Evolutionary conservation across 1,140 invertebrate genomes (phyloP).

Genomic region (Scylla paramamosain): DNA sequence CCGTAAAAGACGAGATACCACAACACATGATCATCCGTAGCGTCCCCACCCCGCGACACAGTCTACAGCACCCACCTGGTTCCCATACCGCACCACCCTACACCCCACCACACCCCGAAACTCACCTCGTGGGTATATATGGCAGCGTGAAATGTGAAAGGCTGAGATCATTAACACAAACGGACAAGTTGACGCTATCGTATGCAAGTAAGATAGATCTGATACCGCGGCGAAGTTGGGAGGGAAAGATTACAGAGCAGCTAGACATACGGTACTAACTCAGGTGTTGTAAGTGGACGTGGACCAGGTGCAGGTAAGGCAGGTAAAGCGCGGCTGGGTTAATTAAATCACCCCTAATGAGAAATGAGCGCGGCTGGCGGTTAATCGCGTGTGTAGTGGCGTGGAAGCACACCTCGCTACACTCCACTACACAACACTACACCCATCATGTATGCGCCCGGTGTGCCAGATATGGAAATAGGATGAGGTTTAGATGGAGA

Average conservation of each 20-base stretch:
- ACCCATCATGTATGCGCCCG: neutral
- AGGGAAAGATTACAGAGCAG: neutral
- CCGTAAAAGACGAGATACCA: too few relatives aligned
- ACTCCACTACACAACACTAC: neutral
- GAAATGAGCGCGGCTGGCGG: neutral
- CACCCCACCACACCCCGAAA: too few relatives aligned
- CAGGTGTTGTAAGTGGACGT: too few relatives aligned
- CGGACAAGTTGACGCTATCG: neutral
- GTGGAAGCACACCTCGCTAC: neutral
- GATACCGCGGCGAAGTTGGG: neutral
- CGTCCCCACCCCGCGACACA: neutral
- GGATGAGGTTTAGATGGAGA: neutral
- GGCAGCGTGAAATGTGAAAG: neutral
- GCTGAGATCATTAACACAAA: neutral
- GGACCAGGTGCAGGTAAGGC: too few relatives aligned
- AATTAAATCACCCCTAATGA: neutral
- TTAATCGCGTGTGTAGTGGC: neutral
- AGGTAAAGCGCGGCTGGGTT: neutral
- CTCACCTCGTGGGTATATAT: neutral
- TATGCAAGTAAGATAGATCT: conserved; percentile 9
- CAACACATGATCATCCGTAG: too few relatives aligned
- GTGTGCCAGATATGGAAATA: neutral
- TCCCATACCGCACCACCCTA: neutral
- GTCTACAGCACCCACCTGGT: neutral
- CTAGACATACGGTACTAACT: neutral